Percentiles rank a stretch among this genome's conserved stretches.
Evolutionary conservation across 2,113 vertebrate genomes (phyloP).

Genomic region (Pseudonaja textilis): DNA sequence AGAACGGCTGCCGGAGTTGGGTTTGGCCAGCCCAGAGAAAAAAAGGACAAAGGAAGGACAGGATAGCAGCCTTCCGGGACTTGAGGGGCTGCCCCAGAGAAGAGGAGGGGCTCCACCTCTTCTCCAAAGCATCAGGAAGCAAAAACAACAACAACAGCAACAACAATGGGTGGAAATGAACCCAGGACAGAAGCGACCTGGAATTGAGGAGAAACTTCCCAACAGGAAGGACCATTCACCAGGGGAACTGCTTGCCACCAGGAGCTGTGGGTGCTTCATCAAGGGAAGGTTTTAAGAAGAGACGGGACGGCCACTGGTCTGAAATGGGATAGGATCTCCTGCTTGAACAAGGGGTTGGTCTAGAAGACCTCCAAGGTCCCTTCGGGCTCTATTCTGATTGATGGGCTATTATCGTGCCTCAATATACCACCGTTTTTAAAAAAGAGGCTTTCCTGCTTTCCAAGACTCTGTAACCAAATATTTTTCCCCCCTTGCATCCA

Average conservation of each 20-base stretch:
- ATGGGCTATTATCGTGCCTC: neutral
- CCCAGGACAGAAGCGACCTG: neutral
- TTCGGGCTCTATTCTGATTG: neutral
- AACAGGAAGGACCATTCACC: accelerated
- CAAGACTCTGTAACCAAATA: neutral
- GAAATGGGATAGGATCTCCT: neutral
- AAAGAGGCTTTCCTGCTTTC: neutral
- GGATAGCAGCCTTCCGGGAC: neutral
- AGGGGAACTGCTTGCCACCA: accelerated
- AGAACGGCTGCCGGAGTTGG: neutral
- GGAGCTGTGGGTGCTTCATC: neutral
- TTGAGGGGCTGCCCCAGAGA: neutral
- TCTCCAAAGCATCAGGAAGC: neutral
- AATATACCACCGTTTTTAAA: neutral
- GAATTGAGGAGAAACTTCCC: neutral
- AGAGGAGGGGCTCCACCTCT: neutral
- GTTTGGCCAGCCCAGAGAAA: too few relatives aligned
- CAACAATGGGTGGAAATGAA: neutral
- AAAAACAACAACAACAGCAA: neutral
- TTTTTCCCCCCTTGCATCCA: neutral
- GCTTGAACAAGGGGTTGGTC: neutral
- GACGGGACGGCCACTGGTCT: neutral
- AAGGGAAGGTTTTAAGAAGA: neutral
- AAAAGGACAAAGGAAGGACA: too few relatives aligned
- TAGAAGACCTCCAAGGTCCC: neutral